phyloP scores from a whole-genome alignment of 1,140 invertebrate species.

The Leptopilina boulardi region DNA sequence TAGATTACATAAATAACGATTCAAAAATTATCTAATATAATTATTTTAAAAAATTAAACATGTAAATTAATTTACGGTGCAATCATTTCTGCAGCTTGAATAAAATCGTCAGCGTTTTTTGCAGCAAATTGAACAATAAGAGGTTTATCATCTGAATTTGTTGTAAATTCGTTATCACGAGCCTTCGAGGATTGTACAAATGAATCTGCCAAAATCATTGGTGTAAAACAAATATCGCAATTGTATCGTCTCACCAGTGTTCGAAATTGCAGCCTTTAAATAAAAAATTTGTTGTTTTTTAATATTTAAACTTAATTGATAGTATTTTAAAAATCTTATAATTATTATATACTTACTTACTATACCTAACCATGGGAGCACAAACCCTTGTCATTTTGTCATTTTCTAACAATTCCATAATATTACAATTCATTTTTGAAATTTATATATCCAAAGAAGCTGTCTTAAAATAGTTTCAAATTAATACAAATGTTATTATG shows the following conservation, averaged over 20 bases:
- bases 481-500: no score
- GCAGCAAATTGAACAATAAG: constrained; percentile 97
- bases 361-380: constrained; percentile 97
- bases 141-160: constrained; percentile 86
- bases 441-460: neutral
- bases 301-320: no score
- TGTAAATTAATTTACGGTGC: constrained; percentile 83
- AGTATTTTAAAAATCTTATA: constrained; percentile 30
- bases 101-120: constrained; percentile 89
- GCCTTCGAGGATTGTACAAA: constrained; percentile 93
- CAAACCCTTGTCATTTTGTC: constrained; percentile 84
- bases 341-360: constrained; percentile 81
- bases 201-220: constrained; percentile 97
- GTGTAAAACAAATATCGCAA: constrained; percentile 94
- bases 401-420: constrained; percentile 81
- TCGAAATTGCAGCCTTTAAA: constrained; percentile 88
- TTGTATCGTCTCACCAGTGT: constrained; percentile 88
- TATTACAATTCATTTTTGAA: constrained; percentile 69
- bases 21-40: constrained; percentile 15
- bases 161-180: constrained; percentile 91
- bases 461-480: no score
- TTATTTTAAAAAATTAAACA: neutral
- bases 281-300: constrained; percentile 46
- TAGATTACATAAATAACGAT: no score
- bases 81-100: constrained; percentile 89